phyloP scores from a whole-genome alignment of 1,140 invertebrate species.

The Luehdorfia chinensis region DNA sequence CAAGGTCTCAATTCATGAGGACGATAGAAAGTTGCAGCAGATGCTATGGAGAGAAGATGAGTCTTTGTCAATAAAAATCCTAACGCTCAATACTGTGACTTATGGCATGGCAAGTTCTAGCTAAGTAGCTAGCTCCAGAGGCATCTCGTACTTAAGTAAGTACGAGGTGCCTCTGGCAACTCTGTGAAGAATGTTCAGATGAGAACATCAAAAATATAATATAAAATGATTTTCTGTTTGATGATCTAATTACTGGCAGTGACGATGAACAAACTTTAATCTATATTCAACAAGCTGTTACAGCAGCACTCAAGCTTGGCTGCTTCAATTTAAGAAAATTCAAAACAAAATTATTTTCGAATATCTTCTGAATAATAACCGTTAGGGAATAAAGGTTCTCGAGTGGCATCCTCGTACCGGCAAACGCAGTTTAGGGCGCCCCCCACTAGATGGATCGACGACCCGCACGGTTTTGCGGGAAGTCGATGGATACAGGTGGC shows the following conservation, averaged over 20 bases:
- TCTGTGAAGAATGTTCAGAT: conserved; percentile 33
- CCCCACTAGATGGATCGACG: no score
- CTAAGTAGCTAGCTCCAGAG: no score
- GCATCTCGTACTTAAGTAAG: no score
- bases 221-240: conserved; percentile 62
- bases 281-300: conserved; percentile 16
- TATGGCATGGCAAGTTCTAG: conserved; percentile 44
- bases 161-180: conserved; percentile 38
- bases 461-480: no score
- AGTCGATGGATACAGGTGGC: no score
- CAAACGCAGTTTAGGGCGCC: no score
- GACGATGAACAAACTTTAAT: conserved; percentile 26
- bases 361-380: no score
- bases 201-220: conserved; percentile 37
- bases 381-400: no score
- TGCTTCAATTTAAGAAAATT: conserved; percentile 26
- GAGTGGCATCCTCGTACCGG: no score
- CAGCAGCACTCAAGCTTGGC: conserved; percentile 10
- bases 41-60: conserved; percentile 50
- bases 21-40: conserved; percentile 41
- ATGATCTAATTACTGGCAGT: conserved; percentile 62
- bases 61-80: conserved; percentile 24
- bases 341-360: no score
- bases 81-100: conserved; percentile 37
- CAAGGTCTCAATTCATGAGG: conserved; percentile 20